Base-by-base conservation (phyloP, 2,888 invertebrate species). In the Epinotia ramella region DNA sequence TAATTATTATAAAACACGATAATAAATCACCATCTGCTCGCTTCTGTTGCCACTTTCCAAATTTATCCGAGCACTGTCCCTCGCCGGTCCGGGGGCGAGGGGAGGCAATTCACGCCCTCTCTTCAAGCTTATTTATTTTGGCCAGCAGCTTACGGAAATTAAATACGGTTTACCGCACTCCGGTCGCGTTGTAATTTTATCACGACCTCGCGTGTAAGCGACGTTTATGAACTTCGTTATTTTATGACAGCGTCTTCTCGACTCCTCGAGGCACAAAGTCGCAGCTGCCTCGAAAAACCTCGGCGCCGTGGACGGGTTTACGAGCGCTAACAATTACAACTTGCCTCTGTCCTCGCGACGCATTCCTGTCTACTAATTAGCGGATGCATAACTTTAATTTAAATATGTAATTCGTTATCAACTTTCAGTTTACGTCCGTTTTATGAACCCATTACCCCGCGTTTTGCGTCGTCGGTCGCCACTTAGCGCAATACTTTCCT, bases 1-100 rank as follows among this genome's bases (percentile, higher is more conserved):
- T 91, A 91, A 92, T 93, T 92, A 92, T 92, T 91, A 91, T 91
- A 91, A 92, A 93, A 92, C 89, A 89, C 86, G 85, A 90, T 90
- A 90, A 93, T 93, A 93, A 92, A 93, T 93, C 92, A 92, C 88
- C 92, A 92, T 92, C 92, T 92, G 91, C 85, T 84, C 88, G 88
- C 89, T 89, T 88, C 89, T 91, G 90, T 91, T 90, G 88, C 88
- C 89, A 89, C 90, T 91, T 89, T 88, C 89, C 89, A 88, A 92
- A 91, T 90, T 90, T 90, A 91, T 90, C 89, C 88, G 84, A 82
- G 78, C 83, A 76, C 66, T 69, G 73, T 76, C 75, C 75, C 56
- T 63, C 44, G 68, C 20, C 60, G 69, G 40, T 40, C 40, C 40
- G 40, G 40, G 40, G 73, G 66, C 82, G 60, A 78, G 78, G 84